Evolutionary conservation across 2,888 invertebrate species (phyloP).

Genomic region (Patella depressa): DNA sequence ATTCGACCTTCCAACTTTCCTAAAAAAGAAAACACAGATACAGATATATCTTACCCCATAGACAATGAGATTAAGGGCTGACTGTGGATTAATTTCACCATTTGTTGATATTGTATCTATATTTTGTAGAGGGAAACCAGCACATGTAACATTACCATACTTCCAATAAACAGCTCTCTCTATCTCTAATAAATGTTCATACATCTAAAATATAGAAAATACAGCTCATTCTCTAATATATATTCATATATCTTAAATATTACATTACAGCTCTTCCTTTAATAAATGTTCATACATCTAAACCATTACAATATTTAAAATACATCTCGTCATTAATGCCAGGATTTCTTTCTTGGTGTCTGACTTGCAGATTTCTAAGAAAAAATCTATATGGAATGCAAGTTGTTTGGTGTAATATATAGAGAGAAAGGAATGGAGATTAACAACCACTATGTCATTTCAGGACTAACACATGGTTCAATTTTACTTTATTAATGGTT

Average conservation of each 20-base stretch:
- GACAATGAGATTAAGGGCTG: constrained; percentile 94
- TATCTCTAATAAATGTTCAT: constrained; percentile 96
- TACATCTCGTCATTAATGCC: no score
- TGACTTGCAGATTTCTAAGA: no score
- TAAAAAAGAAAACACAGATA: background rate
- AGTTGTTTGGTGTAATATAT: background rate
- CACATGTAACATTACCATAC: constrained; percentile 93
- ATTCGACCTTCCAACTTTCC: no score
- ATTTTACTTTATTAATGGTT: no score
- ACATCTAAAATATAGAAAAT: constrained; percentile 76
- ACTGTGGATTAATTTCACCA: constrained; percentile 91
- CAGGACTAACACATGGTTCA: no score
- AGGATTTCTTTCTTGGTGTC: no score
- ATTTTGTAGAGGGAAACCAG: constrained; percentile 94
- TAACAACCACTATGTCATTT: no score
- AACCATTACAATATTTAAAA: constrained; percentile 14
- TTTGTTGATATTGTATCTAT: constrained; percentile 88
- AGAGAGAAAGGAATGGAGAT: background rate
- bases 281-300: constrained; percentile 95
- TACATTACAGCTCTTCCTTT: constrained; percentile 80
- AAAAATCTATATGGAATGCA: no score
- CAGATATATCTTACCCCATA: constrained; percentile 83
- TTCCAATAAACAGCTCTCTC: constrained; percentile 98
- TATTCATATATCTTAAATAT: no score
- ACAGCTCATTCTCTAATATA: no score